Base-by-base conservation (phyloP, 2,888 invertebrate species). In the Aricia artaxerxes region DNA sequence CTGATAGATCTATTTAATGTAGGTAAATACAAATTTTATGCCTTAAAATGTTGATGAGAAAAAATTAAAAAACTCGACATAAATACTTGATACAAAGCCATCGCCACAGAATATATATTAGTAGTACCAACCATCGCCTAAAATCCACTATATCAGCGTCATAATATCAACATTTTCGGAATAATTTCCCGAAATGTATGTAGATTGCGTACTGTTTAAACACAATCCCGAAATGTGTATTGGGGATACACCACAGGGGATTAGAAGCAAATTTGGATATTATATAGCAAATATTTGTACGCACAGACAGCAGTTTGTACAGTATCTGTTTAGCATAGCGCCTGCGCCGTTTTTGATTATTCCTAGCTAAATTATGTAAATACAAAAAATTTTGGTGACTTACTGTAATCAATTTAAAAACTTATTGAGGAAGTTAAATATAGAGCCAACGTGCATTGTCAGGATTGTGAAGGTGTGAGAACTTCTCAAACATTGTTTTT, bases 191-290 rank as follows among this genome's bases (percentile, higher is more conserved):
- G 11, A 16, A 35, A 69, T 69, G 11, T 11, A 64, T 64, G 69
- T 69, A 35, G 69, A 69, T 38, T 69, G 69, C 5, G 31, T 31
- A 24, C 69, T 69, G 69, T 35, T 69, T 69, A 16, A 69, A 69
- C 69, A 69, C 35, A 38, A 69, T 69, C 69, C 69, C 35, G 69
- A 16, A 69, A 38, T 69, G 69, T 69, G 13, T 69, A 16, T 69
- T 38, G 69, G 69, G 69, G 69, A 38, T 38, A 69, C 64, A 2
- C 69, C 69, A 7, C 6, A 77, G 77, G 85, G 85, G 86, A 88
- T 89, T 89, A 88, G 87, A 88, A 87, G 86, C 86, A 88, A 88
- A 90, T 89, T 86, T 85, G 82, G 87, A 85, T 87, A 88, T 88
- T 86, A 88, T 89, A 87, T 84, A 84, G 83, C 86, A 88, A 89